A percentile compares a stretch with the other conserved stretches of the same genome.
Conservation (phyloP, 2,888 invertebrate species). For the Polyommatus iphigenia region DNA sequence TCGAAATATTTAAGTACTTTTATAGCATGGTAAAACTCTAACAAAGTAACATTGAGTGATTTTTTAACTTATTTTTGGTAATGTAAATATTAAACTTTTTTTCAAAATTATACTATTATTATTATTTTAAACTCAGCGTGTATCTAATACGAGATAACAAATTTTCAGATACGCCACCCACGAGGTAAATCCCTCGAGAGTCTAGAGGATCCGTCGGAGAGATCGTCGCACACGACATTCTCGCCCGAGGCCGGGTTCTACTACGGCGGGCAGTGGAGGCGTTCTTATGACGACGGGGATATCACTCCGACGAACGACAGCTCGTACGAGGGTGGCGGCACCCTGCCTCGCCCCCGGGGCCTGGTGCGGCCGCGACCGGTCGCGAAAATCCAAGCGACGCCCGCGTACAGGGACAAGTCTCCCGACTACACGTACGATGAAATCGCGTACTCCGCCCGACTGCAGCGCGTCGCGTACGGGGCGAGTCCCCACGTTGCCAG, state of each 20-base stretch:
- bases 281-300: conserved; percentile 94
- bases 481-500: conserved; percentile 87
- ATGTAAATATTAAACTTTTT: not conserved
- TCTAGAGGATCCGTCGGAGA: conserved; percentile 87
- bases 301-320: conserved; percentile 91
- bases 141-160: not conserved
- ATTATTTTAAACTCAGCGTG: not conserved
- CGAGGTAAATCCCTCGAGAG: conserved; percentile 93
- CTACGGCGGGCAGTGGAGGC: conserved; percentile 84
- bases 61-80: conserved; percentile 6
- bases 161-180: conserved; percentile 86
- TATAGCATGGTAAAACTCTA: conserved; percentile 33
- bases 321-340: conserved; percentile 87
- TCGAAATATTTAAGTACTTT: conserved; percentile 30
- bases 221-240: conserved; percentile 82
- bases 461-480: conserved; percentile 79
- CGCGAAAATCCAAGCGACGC: conserved; percentile 85
- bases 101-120: not conserved
- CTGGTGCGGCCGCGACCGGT: conserved; percentile 90
- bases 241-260: conserved; percentile 80
- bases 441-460: conserved; percentile 69
- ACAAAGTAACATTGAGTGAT: conserved; percentile 29
- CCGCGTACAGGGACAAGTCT: conserved; percentile 69
- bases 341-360: conserved; percentile 91
- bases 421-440: conserved; percentile 76